Evolutionary conservation across 1,140 invertebrate genomes (phyloP).

Genomic region (Drosophila orena): DNA sequence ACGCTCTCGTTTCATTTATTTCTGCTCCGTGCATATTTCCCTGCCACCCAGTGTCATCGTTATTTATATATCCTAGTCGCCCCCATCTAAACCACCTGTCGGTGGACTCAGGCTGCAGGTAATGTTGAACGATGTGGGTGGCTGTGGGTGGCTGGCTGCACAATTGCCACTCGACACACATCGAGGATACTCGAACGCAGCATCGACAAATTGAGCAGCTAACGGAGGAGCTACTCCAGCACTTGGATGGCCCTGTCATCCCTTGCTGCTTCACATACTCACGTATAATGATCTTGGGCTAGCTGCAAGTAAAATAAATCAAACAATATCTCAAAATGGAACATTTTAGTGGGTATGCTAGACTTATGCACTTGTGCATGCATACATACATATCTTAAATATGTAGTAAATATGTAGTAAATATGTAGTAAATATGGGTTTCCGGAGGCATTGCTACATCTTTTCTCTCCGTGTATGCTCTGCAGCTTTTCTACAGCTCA

Average conservation of each 20-base stretch:
- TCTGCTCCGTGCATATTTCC: conserved; percentile 35
- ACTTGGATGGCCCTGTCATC: not conserved
- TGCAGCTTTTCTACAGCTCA: too few relatives aligned
- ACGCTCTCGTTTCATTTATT: conserved; percentile 54
- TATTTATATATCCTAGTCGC: conserved; percentile 18
- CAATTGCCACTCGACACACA: conserved; percentile 48
- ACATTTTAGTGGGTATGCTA: too few relatives aligned
- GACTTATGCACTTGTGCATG: too few relatives aligned
- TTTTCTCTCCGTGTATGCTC: too few relatives aligned
- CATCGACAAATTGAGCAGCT: conserved; percentile 58
- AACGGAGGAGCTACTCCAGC: conserved; percentile 30
- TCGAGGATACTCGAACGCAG: conserved; percentile 38
- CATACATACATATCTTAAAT: too few relatives aligned
- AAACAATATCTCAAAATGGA: not conserved
- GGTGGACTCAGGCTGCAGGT: not conserved
- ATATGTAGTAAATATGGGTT: too few relatives aligned
- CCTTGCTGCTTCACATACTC: too few relatives aligned
- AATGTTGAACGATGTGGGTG: not conserved
- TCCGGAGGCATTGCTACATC: too few relatives aligned
- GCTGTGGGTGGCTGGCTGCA: conserved; percentile 5
- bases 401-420: too few relatives aligned
- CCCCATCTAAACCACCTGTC: conserved; percentile 28
- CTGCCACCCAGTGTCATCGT: conserved; percentile 28
- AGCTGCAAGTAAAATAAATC: not conserved
- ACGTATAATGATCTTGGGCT: not conserved